These are phyloP conservation scores for Amiota communis DNA, from an alignment of 2,888 invertebrate genomes.

Conservation along the genomic window DNA sequence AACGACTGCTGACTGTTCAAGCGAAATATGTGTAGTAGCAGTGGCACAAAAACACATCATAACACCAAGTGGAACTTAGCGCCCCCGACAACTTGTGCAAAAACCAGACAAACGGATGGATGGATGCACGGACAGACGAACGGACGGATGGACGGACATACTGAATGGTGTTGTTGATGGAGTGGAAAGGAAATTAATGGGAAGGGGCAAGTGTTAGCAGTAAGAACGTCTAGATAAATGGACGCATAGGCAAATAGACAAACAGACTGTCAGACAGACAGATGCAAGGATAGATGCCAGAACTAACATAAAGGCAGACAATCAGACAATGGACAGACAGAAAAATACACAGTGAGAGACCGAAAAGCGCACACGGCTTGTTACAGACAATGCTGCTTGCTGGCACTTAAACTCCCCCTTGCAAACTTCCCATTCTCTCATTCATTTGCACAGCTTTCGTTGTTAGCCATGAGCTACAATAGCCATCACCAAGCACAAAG, in stretches of 20 bases:
- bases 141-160: conserved; percentile 1
- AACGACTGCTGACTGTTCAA: conserved; percentile 10
- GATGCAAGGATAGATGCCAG: conserved; percentile 1
- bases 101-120: background rate
- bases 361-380: conserved; percentile 19
- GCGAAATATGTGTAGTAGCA: conserved; percentile 13
- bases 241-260: conserved; percentile 8
- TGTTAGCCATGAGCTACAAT: background rate
- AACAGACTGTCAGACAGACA: conserved; percentile 3
- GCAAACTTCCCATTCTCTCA: too few species aligned
- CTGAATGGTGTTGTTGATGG: conserved; percentile 11
- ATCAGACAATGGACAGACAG: background rate
- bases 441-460: too few species aligned
- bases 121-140: background rate
- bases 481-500: background rate
- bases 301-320: background rate
- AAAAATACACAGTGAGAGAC: background rate
- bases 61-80: conserved; percentile 27
- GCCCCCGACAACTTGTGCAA: background rate
- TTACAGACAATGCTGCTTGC: conserved; percentile 1
- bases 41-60: conserved; percentile 33
- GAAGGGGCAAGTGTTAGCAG: background rate
- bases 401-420: background rate
- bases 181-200: too few species aligned
- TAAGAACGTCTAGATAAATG: conserved; percentile 15